phyloP scores from a whole-genome alignment of 2,888 invertebrate genomes.

The Oxycera nigricornis region DNA sequence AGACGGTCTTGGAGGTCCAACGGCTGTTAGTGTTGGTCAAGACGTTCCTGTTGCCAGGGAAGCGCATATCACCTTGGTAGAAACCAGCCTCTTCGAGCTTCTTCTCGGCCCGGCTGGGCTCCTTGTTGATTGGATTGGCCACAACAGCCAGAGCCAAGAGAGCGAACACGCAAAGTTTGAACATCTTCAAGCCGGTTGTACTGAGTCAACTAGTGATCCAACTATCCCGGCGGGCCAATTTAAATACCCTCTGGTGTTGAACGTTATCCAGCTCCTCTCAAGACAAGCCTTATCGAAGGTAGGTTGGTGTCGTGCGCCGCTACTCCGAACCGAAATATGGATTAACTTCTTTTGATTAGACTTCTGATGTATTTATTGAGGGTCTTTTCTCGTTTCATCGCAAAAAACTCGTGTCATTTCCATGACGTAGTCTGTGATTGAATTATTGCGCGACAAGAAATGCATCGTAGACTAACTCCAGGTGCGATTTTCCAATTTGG shows the following conservation, averaged over 20 bases:
- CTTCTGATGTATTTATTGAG: not conserved
- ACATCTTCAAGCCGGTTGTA: slow-evolving; percentile 24
- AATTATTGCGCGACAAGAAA: too few relatives aligned
- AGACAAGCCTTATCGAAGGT: not conserved
- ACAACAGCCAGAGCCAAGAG: slow-evolving; percentile 8
- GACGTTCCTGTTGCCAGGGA: slow-evolving; percentile 68
- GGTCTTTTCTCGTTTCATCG: not conserved
- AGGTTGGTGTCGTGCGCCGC: not conserved
- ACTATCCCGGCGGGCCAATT: not conserved
- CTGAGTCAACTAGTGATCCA: slow-evolving; percentile 14
- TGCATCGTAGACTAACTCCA: too few relatives aligned
- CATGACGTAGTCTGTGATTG: too few relatives aligned
- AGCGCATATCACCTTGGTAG: slow-evolving; percentile 76
- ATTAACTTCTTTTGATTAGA: not conserved
- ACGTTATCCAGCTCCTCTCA: too few relatives aligned
- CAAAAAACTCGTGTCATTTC: too few relatives aligned
- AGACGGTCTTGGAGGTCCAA: slow-evolving; percentile 73
- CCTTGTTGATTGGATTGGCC: not conserved
- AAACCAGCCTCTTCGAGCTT: slow-evolving; percentile 71
- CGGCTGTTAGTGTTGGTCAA: slow-evolving; percentile 64
- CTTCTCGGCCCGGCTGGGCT: not conserved
- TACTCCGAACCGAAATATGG: not conserved
- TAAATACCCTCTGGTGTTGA: slow-evolving; percentile 3
- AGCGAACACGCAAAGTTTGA: slow-evolving; percentile 23
- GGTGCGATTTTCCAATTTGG: too few relatives aligned